These are phyloP conservation scores for Heterodera filipjevi DNA, from an alignment of 2,888 invertebrate genomes.

Conservation along the genomic window DNA sequence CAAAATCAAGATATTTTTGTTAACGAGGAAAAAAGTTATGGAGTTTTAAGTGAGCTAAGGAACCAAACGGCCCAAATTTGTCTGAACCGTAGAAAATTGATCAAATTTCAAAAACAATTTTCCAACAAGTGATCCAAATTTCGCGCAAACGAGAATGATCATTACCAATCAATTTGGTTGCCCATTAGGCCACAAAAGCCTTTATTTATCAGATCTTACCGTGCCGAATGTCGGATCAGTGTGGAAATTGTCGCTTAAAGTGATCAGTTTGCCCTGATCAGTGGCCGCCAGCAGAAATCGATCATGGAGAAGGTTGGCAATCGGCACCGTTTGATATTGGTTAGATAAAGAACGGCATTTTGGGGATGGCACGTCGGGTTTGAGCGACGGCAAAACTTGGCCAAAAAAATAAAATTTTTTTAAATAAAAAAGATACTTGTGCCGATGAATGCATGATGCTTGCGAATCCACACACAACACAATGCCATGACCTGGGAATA, in stretches of 20 bases:
- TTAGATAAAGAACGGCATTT: too few species aligned
- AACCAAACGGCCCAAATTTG: too few species aligned
- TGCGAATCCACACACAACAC: background rate
- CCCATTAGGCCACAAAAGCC: too few species aligned
- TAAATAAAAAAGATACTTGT: background rate
- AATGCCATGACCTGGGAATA: conserved; percentile 2
- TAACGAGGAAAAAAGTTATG: too few species aligned
- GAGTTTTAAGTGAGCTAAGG: too few species aligned
- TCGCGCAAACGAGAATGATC: too few species aligned
- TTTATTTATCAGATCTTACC: background rate
- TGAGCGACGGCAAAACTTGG: background rate
- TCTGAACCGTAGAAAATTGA: too few species aligned
- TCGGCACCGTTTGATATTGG: background rate
- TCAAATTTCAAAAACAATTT: too few species aligned
- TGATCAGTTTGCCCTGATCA: conserved; percentile 21
- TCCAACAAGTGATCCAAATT: too few species aligned
- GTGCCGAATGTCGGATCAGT: conserved; percentile 13
- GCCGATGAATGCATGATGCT: background rate
- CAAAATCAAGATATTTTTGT: too few species aligned
- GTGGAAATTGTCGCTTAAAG: conserved; percentile 12
- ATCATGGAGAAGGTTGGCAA: conserved; percentile 10
- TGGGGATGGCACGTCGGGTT: background rate
- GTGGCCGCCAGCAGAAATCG: background rate
- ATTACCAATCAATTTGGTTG: background rate
- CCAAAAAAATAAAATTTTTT: background rate